Conservation (phyloP, 1,140 invertebrate species). For the Reticulitermes speratus region DNA sequence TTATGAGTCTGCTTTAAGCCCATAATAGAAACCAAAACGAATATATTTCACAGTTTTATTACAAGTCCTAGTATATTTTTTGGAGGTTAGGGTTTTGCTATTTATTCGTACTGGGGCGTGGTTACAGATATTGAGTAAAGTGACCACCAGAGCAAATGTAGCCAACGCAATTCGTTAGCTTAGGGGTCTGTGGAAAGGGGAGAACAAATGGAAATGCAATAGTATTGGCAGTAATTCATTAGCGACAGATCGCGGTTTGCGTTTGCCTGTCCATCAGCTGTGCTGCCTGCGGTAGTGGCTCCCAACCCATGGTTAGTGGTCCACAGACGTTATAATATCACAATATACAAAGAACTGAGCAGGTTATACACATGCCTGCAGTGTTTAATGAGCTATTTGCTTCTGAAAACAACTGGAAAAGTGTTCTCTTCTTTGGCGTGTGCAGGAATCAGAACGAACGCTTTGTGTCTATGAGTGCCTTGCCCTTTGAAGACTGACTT, state of each 20-base stretch:
- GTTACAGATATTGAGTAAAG: background rate
- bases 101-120: background rate
- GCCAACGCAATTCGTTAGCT: background rate
- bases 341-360: background rate
- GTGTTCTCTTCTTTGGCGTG: too few relatives aligned
- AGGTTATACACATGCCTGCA: background rate
- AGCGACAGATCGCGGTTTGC: background rate
- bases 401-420: too few relatives aligned
- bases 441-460: too few relatives aligned
- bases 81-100: background rate
- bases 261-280: background rate
- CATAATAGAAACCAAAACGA: too few relatives aligned
- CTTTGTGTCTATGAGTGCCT: too few relatives aligned
- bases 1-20: too few relatives aligned
- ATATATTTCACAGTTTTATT: background rate
- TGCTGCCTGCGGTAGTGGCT: background rate
- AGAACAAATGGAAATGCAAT: constrained; percentile 17
- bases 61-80: background rate
- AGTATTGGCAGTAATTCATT: constrained; percentile 16
- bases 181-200: background rate
- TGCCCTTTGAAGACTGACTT: too few relatives aligned
- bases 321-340: background rate
- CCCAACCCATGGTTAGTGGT: background rate
- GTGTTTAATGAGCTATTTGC: background rate
- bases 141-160: background rate